Conservation (phyloP, 2,797 vertebrate genomes). For the Spheniscus humboldti region DNA sequence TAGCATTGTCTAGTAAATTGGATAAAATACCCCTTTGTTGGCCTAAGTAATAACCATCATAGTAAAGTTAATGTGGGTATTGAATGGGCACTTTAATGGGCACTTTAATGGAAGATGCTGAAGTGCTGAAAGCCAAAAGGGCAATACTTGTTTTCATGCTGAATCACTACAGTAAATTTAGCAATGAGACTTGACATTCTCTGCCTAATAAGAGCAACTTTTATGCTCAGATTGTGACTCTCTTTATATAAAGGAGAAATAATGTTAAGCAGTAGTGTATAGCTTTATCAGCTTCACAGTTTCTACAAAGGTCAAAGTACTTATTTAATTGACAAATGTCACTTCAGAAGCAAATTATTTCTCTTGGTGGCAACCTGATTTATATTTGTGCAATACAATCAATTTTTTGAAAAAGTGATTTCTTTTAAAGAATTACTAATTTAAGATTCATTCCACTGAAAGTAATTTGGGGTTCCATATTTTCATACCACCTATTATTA, state of each 20-base stretch:
- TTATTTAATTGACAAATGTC: conserved; percentile 29
- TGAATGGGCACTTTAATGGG: neutral
- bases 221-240: conserved; percentile 63
- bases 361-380: neutral
- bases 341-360: conserved; percentile 13
- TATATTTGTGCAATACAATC: neutral
- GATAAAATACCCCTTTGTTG: neutral
- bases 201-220: conserved; percentile 61
- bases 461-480: neutral
- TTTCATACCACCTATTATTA: neutral
- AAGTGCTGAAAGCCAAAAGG: neutral
- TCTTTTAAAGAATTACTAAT: neutral
- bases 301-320: conserved; percentile 35
- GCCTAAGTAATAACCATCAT: accelerated
- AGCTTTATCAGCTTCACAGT: neutral
- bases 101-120: neutral
- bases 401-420: neutral
- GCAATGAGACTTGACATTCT: conserved; percentile 65
- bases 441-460: neutral
- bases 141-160: conserved; percentile 48
- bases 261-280: neutral
- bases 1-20: accelerated
- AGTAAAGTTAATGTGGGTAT: neutral
- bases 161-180: conserved; percentile 68
- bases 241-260: conserved; percentile 45